Conservation (phyloP, 2,797 vertebrate genomes). For the Podarcis lilfordi region DNA sequence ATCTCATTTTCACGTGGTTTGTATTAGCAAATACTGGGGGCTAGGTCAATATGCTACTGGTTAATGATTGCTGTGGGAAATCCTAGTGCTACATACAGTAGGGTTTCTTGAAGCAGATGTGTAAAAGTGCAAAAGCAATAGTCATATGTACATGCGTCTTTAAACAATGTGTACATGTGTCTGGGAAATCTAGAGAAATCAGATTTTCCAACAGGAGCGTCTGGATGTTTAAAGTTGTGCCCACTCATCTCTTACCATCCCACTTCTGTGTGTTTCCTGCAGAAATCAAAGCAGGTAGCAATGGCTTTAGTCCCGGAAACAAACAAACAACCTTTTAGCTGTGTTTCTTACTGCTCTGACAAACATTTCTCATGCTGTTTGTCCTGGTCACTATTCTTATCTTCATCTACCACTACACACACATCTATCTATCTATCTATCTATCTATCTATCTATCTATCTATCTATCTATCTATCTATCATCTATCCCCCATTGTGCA, state of each 20-base stretch:
- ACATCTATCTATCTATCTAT: too few species aligned
- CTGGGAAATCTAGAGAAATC: not conserved
- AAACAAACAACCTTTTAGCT: not conserved
- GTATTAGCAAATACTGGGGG: not conserved
- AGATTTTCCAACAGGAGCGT: not conserved
- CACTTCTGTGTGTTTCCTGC: not conserved
- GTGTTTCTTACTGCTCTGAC: not conserved
- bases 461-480: too few species aligned
- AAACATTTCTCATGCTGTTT: not conserved
- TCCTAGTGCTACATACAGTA: not conserved
- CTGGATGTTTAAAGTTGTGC: not conserved
- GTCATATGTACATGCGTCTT: not conserved
- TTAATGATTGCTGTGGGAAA: slow-evolving; percentile 6
- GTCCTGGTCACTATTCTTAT: not conserved
- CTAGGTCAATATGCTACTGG: not conserved
- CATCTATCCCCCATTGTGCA: not conserved
- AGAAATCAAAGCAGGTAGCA: not conserved
- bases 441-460: too few species aligned
- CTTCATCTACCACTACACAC: too few species aligned
- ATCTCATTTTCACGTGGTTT: not conserved
- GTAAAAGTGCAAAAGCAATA: not conserved
- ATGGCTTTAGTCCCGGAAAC: not conserved
- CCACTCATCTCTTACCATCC: not conserved
- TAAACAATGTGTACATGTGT: not conserved
- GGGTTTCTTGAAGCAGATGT: not conserved